Conservation (phyloP, 2,888 invertebrate genomes). For the Parnassius glacialis region DNA sequence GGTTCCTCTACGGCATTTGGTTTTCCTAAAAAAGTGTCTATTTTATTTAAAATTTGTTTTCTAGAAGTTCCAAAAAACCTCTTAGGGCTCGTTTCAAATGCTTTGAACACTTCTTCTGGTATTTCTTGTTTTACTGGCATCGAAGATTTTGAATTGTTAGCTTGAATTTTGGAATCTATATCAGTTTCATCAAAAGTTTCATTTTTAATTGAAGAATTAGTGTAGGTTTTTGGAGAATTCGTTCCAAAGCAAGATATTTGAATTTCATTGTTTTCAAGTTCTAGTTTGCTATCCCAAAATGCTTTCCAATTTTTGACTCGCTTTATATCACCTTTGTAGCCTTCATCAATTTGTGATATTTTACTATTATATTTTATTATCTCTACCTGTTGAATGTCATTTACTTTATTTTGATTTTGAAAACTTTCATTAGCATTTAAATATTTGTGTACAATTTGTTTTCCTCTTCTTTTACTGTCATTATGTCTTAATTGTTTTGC, state of each 20-base stretch:
- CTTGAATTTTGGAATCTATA: constrained; percentile 13
- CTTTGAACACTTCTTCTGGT: constrained; percentile 73
- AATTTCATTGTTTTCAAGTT: constrained; percentile 44
- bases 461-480: constrained; percentile 69
- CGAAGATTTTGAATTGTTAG: constrained; percentile 22
- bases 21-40: constrained; percentile 68
- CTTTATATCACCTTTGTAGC: constrained; percentile 42
- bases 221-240: constrained; percentile 32
- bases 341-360: constrained; percentile 30
- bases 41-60: constrained; percentile 70
- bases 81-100: constrained; percentile 75
- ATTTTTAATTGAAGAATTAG: constrained; percentile 1
- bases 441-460: constrained; percentile 65
- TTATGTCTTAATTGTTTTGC: constrained; percentile 60
- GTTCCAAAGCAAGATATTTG: constrained; percentile 35
- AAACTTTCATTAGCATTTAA: constrained; percentile 47
- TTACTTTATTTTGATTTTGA: constrained; percentile 36
- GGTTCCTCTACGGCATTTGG: constrained; percentile 47
- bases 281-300: constrained; percentile 69
- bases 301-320: constrained; percentile 68
- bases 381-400: constrained; percentile 28
- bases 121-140: constrained; percentile 60
- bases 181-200: background rate
- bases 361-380: constrained; percentile 30
- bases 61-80: constrained; percentile 74